phyloP scores from a whole-genome alignment of 2,113 vertebrate genomes.

The Etheostoma spectabile region DNA sequence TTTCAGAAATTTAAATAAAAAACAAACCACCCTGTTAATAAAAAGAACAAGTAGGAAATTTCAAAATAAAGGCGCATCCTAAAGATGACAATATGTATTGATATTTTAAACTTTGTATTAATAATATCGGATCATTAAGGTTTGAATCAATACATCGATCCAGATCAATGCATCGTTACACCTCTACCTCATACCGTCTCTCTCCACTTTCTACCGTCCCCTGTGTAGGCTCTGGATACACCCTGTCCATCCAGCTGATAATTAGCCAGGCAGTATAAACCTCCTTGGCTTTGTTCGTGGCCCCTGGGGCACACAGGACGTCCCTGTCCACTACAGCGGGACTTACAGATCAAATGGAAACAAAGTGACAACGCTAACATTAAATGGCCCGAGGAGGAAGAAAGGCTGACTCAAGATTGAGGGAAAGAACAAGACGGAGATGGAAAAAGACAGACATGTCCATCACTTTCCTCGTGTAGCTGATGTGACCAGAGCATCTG shows the following conservation, averaged over 20 bases:
- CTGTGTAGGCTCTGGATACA: constrained; percentile 16
- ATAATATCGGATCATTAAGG: no score
- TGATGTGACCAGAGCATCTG: constrained; percentile 18
- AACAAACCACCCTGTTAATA: no score
- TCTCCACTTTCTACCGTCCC: neutral
- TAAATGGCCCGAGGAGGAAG: constrained; percentile 23
- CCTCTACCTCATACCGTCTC: neutral
- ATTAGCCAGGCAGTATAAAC: constrained; percentile 52
- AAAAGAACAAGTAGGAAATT: no score
- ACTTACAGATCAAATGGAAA: constrained; percentile 39
- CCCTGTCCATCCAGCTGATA: constrained; percentile 55
- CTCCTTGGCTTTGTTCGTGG: constrained; percentile 43
- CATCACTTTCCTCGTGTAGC: constrained; percentile 7
- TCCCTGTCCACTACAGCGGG: constrained; percentile 23
- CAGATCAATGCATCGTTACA: no score
- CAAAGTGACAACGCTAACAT: constrained; percentile 56
- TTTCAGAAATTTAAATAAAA: no score
- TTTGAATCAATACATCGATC: no score
- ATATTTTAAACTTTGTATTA: no score
- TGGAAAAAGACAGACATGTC: constrained; percentile 21
- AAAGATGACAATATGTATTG: no score
- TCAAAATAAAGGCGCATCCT: no score
- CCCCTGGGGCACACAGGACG: constrained; percentile 31
- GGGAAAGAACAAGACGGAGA: constrained; percentile 3
- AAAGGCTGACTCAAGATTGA: constrained; percentile 44